Evolutionary conservation across 2,888 invertebrate species (phyloP).

Genomic region (Lithosia quadra): DNA sequence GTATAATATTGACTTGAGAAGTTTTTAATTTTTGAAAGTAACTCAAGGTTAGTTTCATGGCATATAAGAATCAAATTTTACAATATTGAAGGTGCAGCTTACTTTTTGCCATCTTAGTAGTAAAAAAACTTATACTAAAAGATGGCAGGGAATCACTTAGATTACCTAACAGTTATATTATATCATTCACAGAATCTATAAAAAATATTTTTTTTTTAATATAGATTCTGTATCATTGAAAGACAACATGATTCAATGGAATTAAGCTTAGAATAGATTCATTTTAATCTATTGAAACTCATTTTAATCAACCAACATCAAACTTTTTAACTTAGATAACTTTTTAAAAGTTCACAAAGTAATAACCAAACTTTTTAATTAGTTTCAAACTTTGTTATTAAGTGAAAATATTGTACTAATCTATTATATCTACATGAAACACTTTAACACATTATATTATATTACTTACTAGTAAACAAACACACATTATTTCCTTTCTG

Average conservation of each 20-base stretch:
- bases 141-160: neutral
- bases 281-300: neutral
- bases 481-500: neutral
- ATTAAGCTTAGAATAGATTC: neutral
- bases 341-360: neutral
- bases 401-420: neutral
- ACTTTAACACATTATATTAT: neutral
- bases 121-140: neutral
- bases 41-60: too few relatives aligned
- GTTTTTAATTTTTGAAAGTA: too few relatives aligned
- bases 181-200: neutral
- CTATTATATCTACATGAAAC: neutral
- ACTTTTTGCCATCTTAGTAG: neutral
- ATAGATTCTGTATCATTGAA: neutral
- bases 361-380: constrained; percentile 2
- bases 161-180: neutral
- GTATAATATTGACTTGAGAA: too few relatives aligned
- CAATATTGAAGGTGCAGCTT: too few relatives aligned
- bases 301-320: neutral
- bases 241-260: neutral
- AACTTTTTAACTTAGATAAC: neutral
- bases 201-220: neutral
- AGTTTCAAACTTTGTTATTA: neutral
- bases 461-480: neutral
- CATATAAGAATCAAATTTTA: too few relatives aligned